Percentiles rank a stretch among this genome's conserved stretches.
phyloP scores from a whole-genome alignment of 2,797 vertebrate species.

The Acipenser oxyrinchus region DNA sequence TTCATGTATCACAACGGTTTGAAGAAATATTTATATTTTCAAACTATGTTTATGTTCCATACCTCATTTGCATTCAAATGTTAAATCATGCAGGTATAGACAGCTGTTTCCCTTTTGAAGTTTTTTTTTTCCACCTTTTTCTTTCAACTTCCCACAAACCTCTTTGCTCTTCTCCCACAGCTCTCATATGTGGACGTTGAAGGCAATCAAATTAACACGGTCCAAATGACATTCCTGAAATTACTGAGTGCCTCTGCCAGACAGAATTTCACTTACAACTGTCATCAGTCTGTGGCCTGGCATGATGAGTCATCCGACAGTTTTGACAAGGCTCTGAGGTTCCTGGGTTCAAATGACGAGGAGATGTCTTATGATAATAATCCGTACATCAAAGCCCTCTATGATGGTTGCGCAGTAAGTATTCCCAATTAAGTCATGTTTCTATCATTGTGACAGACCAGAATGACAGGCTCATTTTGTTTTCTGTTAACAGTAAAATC shows the following conservation, averaged over 20 bases:
- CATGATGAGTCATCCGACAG: conserved; percentile 69
- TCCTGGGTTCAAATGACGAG: conserved; percentile 93
- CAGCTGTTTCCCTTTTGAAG: too few relatives aligned
- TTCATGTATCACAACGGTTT: too few relatives aligned
- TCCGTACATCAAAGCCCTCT: conserved; percentile 81
- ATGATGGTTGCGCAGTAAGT: conserved; percentile 85
- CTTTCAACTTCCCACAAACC: too few relatives aligned
- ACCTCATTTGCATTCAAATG: too few relatives aligned
- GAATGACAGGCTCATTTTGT: too few relatives aligned
- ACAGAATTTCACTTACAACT: conserved; percentile 95
- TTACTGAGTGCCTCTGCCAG: conserved; percentile 93
- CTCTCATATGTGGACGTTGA: conserved; percentile 84
- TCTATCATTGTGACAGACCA: too few relatives aligned
- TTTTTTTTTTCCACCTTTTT: too few relatives aligned
- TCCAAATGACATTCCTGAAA: conserved; percentile 98
- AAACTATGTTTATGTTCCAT: too few relatives aligned
- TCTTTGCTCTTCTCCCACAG: conserved; percentile 40
- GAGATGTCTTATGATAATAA: conserved; percentile 93
- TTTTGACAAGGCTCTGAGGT: conserved; percentile 81
- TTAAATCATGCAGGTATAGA: too few relatives aligned
- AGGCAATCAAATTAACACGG: conserved; percentile 86
- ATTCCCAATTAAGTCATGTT: too few relatives aligned
- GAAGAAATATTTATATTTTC: too few relatives aligned
- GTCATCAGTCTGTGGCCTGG: conserved; percentile 94
- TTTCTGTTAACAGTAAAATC: too few relatives aligned